phyloP scores from a whole-genome alignment of 1,140 invertebrate genomes.

The Procambarus clarkii region DNA sequence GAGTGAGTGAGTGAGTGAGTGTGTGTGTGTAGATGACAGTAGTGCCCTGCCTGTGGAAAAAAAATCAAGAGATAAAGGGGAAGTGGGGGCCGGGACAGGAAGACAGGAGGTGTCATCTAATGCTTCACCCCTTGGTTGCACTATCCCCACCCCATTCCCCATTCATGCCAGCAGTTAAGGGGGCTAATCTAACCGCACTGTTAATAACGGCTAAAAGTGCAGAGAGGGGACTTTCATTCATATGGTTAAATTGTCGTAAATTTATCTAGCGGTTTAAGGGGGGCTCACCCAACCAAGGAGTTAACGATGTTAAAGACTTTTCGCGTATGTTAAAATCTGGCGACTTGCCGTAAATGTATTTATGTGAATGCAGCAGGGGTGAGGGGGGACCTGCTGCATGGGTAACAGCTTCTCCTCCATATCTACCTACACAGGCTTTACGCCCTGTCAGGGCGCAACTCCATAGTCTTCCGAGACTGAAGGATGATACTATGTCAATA shows the following conservation, averaged over 20 bases:
- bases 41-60: too few relatives aligned
- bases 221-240: constrained; percentile 52
- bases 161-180: constrained; percentile 53
- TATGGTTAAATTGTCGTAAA: constrained; percentile 58
- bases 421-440: too few relatives aligned
- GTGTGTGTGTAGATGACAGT: too few relatives aligned
- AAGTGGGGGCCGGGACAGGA: background rate
- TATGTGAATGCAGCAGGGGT: too few relatives aligned
- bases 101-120: background rate
- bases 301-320: constrained; percentile 44
- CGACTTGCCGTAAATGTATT: background rate
- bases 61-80: too few relatives aligned
- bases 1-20: too few relatives aligned
- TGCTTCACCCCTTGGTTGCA: background rate
- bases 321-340: constrained; percentile 31
- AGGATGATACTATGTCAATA: too few relatives aligned
- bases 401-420: too few relatives aligned
- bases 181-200: constrained; percentile 57
- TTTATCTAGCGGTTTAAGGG: constrained; percentile 35
- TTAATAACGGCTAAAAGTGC: constrained; percentile 56
- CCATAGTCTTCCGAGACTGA: too few relatives aligned
- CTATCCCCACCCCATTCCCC: constrained; percentile 2
- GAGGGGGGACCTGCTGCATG: too few relatives aligned
- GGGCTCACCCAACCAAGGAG: constrained; percentile 27
- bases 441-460: too few relatives aligned